Base-by-base conservation (phyloP, 2,113 vertebrate species). In the Otolemur garnettii region DNA sequence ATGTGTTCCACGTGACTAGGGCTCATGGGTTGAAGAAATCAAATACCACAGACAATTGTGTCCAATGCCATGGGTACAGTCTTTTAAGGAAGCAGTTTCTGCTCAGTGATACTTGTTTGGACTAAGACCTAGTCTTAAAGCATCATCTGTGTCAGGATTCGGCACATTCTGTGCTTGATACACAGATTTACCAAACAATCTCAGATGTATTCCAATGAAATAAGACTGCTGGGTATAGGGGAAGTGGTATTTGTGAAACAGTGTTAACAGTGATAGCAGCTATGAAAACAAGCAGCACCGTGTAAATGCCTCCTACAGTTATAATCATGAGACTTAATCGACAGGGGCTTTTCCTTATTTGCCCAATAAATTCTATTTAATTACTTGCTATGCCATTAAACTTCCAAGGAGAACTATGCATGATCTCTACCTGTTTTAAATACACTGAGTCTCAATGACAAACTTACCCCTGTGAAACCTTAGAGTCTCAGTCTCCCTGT, bases 391-490 rank as follows among this genome's bases (percentile, higher is more conserved):
- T 2, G 4, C 35, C 4, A 93, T 91, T 93, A 97, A 66, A 75
- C 96, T 97, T 98, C 78, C 97, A 90, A 94, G 14, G 30, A 90
- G 93, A 80, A 1, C 66, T 91, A 75, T n/a, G 68, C 24, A 24
- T 89, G 60, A 0, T 75, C 45, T 95, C 94, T 83, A 95, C 93
- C 74, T 96, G 81, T 85, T 96, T 97, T 92, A 96, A 92, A 95
- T 89, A 62, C 53, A 59, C 0, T 21, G 77, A 28, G 9, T 96
- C 91, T 80, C 14, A 57, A 12, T 91, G 96, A 75, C 12, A 38
- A 91, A 68, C 2, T 15, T 64, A 57, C 19, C 22, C 91, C 45
- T 2, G 53, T 95, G n/a, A 35, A 97, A 78, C 28, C 3, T 82
- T 85, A 92, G 84, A 38, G 68, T 96, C 89, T 94, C 88, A 38